Percentiles rank a stretch among this genome's conserved stretches.
These are phyloP conservation scores for Bryconaethiops microstoma DNA, from an alignment of 2,797 vertebrate genomes.

Conservation along the genomic window DNA sequence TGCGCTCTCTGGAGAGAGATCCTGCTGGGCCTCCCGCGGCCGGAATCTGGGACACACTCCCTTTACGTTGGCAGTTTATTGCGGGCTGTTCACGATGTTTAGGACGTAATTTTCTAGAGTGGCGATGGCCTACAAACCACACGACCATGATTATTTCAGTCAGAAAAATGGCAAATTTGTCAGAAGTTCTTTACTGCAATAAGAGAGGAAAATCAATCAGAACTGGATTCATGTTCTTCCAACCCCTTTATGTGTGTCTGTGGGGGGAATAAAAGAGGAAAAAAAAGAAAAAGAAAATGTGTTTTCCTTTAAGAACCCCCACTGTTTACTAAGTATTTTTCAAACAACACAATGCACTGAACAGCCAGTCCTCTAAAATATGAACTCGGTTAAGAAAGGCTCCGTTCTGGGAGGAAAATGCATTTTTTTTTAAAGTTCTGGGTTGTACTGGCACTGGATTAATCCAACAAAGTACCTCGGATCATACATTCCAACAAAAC, in stretches of 20 bases:
- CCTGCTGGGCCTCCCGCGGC: neutral
- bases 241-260: neutral
- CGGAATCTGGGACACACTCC: slow-evolving; percentile 1
- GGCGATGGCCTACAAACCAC: neutral
- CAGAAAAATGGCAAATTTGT: neutral
- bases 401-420: neutral
- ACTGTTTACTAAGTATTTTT: neutral
- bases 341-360: neutral
- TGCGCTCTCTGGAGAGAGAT: neutral
- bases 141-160: slow-evolving; percentile 1
- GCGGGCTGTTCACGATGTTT: neutral
- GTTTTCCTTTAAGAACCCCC: slow-evolving; percentile 4
- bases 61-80: slow-evolving; percentile 13
- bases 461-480: neutral
- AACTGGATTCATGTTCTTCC: neutral
- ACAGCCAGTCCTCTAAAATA: neutral
- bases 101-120: slow-evolving; percentile 4
- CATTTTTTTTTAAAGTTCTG: too few relatives aligned
- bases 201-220: slow-evolving; percentile 1
- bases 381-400: neutral
- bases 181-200: neutral
- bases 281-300: neutral
- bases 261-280: neutral
- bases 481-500: neutral
- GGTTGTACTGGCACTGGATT: neutral